phyloP scores from a whole-genome alignment of 2,888 invertebrate genomes.

The Thalpophila matura region DNA sequence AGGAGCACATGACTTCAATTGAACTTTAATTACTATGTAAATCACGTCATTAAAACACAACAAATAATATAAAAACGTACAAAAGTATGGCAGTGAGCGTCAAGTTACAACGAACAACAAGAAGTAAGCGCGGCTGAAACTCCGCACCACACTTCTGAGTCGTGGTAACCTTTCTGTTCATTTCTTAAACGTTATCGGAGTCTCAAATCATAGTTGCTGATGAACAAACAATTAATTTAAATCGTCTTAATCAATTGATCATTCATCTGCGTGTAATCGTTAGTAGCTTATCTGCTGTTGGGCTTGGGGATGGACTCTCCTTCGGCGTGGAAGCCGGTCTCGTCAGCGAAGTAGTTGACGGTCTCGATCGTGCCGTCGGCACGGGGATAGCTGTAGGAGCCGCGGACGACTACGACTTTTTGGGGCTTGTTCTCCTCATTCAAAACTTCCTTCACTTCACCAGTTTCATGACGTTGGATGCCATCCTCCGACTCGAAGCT shows the following conservation, averaged over 20 bases:
- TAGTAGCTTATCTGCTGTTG: conserved; percentile 66
- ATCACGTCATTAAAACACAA: conserved; percentile 60
- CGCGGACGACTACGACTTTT: conserved; percentile 90
- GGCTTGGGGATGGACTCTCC: conserved; percentile 91
- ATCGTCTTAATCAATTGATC: conserved; percentile 41
- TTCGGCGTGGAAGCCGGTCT: conserved; percentile 92
- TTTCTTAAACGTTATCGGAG: conserved; percentile 52
- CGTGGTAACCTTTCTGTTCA: conserved; percentile 46
- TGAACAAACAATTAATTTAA: conserved; percentile 29
- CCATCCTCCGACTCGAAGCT: conserved; percentile 90
- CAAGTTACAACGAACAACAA: conserved; percentile 55
- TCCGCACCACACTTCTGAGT: conserved; percentile 8
- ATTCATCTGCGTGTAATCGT: conserved; percentile 45
- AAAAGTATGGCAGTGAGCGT: conserved; percentile 75
- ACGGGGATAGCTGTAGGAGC: conserved; percentile 90
- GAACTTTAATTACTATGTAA: conserved; percentile 43
- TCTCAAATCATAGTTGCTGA: conserved; percentile 20
- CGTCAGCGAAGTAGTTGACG: conserved; percentile 91
- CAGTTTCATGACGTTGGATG: conserved; percentile 88
- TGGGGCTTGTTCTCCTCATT: conserved; percentile 91
- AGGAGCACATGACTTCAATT: conserved; percentile 36
- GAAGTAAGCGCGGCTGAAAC: conserved; percentile 13
- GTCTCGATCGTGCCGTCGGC: conserved; percentile 89
- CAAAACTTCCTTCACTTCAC: conserved; percentile 79
- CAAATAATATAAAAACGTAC: conserved; percentile 69